These are phyloP conservation scores for Mellivora capensis DNA, from an alignment of 2,113 vertebrate species.

Conservation along the genomic window DNA sequence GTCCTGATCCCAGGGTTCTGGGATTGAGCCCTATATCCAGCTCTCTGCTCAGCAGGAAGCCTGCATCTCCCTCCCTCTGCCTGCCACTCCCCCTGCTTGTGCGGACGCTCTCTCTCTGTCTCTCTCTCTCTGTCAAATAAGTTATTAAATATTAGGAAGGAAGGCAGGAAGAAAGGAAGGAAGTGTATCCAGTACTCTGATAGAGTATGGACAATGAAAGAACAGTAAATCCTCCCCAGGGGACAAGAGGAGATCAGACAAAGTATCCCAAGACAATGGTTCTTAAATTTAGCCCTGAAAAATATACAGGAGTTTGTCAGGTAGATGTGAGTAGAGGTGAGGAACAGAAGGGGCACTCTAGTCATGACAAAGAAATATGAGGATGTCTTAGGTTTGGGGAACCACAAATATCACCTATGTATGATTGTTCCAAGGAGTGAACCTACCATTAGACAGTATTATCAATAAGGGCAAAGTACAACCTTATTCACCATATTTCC, in stretches of 20 bases:
- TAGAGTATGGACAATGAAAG: background rate
- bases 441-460: background rate
- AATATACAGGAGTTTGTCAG: background rate
- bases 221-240: background rate
- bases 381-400: background rate
- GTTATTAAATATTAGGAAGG: no score
- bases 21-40: no score
- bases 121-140: no score
- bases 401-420: background rate
- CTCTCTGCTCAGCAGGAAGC: no score
- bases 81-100: no score
- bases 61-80: no score
- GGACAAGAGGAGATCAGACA: background rate
- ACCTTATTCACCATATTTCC: background rate
- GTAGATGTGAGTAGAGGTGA: background rate
- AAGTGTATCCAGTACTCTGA: background rate
- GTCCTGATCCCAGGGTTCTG: no score
- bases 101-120: no score
- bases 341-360: background rate
- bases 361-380: background rate
- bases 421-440: background rate
- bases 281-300: constrained; percentile 28
- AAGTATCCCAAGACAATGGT: background rate
- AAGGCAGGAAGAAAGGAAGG: rapidly evolving
- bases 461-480: background rate